A percentile compares a stretch with the other conserved stretches of the same genome.
phyloP scores from a whole-genome alignment of 2,113 vertebrate species.

The Colius striatus region DNA sequence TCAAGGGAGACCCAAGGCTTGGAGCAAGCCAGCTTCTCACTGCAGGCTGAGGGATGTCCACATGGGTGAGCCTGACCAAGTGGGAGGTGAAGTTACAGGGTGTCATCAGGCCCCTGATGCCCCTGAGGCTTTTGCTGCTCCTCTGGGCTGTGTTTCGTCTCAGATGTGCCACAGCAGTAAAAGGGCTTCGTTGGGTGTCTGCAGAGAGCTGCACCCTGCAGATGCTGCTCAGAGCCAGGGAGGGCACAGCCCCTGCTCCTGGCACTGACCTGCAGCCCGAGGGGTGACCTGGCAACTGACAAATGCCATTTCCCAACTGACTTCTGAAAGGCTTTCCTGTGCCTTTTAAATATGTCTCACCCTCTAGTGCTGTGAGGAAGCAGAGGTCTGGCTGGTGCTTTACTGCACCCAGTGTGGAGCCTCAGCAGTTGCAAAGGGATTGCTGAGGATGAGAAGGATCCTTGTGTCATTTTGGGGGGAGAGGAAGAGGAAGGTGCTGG shows the following conservation, averaged over 20 bases:
- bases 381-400: not conserved
- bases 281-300: not conserved
- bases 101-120: not conserved
- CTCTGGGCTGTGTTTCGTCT: not conserved
- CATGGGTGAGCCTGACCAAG: not conserved
- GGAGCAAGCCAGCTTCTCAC: not conserved
- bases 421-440: not conserved
- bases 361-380: not conserved
- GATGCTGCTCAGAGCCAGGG: not conserved
- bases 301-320: not conserved
- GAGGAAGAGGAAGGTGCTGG: not conserved
- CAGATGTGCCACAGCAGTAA: accelerated
- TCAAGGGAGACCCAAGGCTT: not conserved
- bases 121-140: not conserved
- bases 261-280: not conserved
- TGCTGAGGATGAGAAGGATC: not conserved
- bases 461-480: not conserved
- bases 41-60: not conserved
- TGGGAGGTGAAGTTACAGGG: accelerated
- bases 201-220: not conserved
- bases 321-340: not conserved
- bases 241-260: not conserved
- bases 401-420: not conserved
- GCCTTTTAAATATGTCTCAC: not conserved
- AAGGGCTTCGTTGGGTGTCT: not conserved